Base-by-base conservation (phyloP, 2,888 invertebrate genomes). In the Byasa hedistus region DNA sequence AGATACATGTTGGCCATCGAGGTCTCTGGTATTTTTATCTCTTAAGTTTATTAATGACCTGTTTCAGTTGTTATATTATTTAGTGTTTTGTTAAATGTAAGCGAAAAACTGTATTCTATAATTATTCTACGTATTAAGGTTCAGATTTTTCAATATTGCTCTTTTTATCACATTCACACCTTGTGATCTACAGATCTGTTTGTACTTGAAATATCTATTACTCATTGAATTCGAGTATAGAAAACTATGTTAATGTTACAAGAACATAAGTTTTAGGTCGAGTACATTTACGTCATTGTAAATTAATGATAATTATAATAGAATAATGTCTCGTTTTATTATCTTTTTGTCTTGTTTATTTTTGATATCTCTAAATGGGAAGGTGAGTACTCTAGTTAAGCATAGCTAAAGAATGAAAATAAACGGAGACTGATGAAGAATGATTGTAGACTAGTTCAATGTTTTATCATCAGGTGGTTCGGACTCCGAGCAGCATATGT, bases 401-500 rank as follows among this genome's bases (percentile, higher is more conserved):
- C 54, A 57, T 65, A 66, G 60, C 54, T 68, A 62, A 62, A 59
- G 27, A 63, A 48, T 65, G 60, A 57, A 62, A 57, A 54, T 68
- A 69, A 66, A 68, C 64, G 68, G 60, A 66, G 64, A 52, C 44
- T 69, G 57, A 48, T 48, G n/a, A n/a, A 48, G 48, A 52, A 62
- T 56, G 55, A 59, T 70, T 55, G 84, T 15, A 54, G 52, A 85
- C 85, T 89, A 89, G 83, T 84, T 83, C 69, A 90, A 86, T 74
- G 84, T 79, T 79, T 91, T 91, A 75, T 91, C 88, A 66, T 91
- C 91, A 39, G 87, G 83, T 32, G 80, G 78, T 58, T 91, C 91
- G 19, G 91, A 90, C 32, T 90, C 91, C 36, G 91, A 91, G 74
- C 81, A 89, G 80, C 91, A 91, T 69, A 89, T 84, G 73, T 96